phyloP scores from a whole-genome alignment of 2,888 invertebrate genomes.

The Tenthredo notha region DNA sequence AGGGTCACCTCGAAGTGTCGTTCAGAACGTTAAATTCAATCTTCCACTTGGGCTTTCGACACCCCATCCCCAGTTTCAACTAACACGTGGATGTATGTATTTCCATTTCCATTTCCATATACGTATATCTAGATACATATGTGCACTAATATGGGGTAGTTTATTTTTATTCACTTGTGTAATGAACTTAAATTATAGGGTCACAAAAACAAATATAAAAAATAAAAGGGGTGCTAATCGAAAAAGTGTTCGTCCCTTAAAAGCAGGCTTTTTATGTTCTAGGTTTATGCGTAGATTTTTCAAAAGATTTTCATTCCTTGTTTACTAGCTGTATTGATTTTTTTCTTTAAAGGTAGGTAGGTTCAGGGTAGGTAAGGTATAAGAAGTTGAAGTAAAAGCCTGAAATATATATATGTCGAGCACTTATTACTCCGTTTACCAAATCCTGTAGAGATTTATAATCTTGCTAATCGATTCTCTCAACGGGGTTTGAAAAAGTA shows the following conservation, averaged over 20 bases:
- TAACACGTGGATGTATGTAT: not conserved
- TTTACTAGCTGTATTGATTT: not conserved
- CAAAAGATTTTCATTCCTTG: not conserved
- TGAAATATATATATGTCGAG: not conserved
- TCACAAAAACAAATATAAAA: not conserved
- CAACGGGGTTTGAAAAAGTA: not conserved
- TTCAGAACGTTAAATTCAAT: conserved; percentile 27
- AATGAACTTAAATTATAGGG: not conserved
- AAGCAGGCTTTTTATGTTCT: not conserved
- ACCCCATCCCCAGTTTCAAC: not conserved
- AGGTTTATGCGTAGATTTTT: not conserved
- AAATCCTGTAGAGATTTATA: not conserved
- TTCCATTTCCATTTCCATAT: not conserved
- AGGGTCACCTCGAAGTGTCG: conserved; percentile 31
- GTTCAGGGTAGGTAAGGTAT: too few relatives aligned
- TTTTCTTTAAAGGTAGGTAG: not conserved
- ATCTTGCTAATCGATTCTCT: not conserved
- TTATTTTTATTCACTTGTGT: conserved; percentile 10
- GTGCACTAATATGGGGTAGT: not conserved
- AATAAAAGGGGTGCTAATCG: not conserved
- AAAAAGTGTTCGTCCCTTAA: not conserved
- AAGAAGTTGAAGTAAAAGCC: not conserved
- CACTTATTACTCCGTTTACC: not conserved
- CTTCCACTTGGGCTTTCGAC: not conserved
- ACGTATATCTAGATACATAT: not conserved